phyloP scores from a whole-genome alignment of 1,140 invertebrate genomes.

The Nixonia krombeini region DNA sequence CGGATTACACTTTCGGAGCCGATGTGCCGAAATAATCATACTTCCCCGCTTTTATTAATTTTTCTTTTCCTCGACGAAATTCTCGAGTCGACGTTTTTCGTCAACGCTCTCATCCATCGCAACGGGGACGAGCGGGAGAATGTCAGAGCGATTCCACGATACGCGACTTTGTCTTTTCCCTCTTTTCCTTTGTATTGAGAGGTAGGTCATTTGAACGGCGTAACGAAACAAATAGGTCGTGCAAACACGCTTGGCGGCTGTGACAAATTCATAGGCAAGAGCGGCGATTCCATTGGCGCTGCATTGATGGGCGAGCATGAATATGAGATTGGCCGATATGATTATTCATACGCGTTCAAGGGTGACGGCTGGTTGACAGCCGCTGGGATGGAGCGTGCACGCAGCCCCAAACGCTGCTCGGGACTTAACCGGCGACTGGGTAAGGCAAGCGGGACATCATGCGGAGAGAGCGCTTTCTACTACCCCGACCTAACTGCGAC shows the following conservation, averaged over 20 bases:
- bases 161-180: too few relatives aligned
- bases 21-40: neutral
- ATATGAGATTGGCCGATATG: slow-evolving; percentile 62
- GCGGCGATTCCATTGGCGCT: slow-evolving; percentile 38
- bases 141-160: too few relatives aligned
- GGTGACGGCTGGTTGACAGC: slow-evolving; percentile 60
- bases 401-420: slow-evolving; percentile 37
- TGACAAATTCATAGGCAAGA: slow-evolving; percentile 55
- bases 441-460: slow-evolving; percentile 54
- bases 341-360: slow-evolving; percentile 64
- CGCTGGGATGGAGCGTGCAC: slow-evolving; percentile 47
- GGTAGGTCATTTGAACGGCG: slow-evolving; percentile 34
- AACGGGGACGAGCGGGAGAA: too few relatives aligned
- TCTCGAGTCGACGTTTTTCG: too few relatives aligned
- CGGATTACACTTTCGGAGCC: too few relatives aligned
- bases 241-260: slow-evolving; percentile 39
- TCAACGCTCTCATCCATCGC: too few relatives aligned
- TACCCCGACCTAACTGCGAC: slow-evolving; percentile 16
- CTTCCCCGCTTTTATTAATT: too few relatives aligned
- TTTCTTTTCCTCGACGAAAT: too few relatives aligned
- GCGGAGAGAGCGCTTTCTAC: slow-evolving; percentile 46
- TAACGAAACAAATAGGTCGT: slow-evolving; percentile 47
- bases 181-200: too few relatives aligned
- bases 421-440: too few relatives aligned
- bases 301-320: slow-evolving; percentile 50